These are phyloP conservation scores for Spisula subtruncata DNA, from an alignment of 2,888 invertebrate species.

Conservation along the genomic window DNA sequence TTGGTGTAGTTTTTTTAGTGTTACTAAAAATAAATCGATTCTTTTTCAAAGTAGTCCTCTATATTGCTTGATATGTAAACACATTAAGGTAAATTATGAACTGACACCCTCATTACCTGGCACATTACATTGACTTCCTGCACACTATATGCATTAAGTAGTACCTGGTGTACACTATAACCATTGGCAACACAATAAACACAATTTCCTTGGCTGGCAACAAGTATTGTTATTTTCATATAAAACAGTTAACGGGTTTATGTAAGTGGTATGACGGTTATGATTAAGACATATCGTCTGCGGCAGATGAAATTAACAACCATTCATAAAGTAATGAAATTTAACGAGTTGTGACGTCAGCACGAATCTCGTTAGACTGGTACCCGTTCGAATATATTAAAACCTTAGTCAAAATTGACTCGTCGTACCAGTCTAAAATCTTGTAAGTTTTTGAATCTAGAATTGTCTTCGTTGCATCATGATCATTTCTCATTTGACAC, in stretches of 20 bases:
- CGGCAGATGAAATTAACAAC: neutral
- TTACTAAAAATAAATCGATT: neutral
- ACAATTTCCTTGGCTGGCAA: neutral
- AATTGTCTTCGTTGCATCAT: too few species aligned
- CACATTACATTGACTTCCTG: neutral
- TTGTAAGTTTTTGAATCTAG: too few species aligned
- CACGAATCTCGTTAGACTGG: too few species aligned
- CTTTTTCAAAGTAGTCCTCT: neutral
- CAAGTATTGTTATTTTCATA: neutral
- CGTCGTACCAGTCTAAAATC: too few species aligned
- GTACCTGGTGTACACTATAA: neutral
- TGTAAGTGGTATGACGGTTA: neutral
- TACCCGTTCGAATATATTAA: too few species aligned
- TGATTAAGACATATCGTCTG: conserved; percentile 3
- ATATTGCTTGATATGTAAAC: neutral
- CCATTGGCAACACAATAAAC: neutral
- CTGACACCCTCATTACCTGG: neutral
- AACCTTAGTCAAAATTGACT: too few species aligned
- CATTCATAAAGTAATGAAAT: neutral
- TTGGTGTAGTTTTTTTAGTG: neutral
- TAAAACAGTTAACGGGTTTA: neutral
- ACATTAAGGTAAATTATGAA: neutral
- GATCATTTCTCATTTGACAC: too few species aligned
- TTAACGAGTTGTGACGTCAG: neutral
- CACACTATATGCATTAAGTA: neutral